A percentile compares a stretch with the other conserved stretches of the same genome.
Conservation (phyloP, 1,140 invertebrate species). For the Drosophila ohnishii region DNA sequence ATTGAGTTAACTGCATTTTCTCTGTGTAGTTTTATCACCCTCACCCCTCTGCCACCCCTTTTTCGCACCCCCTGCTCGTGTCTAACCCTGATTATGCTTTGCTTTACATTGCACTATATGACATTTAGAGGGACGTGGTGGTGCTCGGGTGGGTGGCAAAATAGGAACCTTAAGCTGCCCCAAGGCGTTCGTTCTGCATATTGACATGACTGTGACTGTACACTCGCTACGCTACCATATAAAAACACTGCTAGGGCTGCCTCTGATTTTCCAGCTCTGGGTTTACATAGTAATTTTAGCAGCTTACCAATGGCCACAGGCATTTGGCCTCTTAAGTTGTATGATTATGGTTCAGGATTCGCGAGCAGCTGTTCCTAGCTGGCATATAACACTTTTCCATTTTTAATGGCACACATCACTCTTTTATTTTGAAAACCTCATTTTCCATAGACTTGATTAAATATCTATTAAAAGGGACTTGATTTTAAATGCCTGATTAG, state of each 20-base stretch:
- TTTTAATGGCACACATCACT: no score
- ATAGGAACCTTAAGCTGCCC: slow-evolving; percentile 30
- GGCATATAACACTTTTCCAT: not conserved
- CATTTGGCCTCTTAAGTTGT: not conserved
- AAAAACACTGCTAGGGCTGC: slow-evolving; percentile 26
- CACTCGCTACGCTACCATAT: slow-evolving; percentile 2
- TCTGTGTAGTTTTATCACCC: slow-evolving; percentile 2
- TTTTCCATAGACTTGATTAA: not conserved
- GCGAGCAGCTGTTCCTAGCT: not conserved
- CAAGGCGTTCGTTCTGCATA: slow-evolving; percentile 24
- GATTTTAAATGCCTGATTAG: no score
- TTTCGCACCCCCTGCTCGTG: slow-evolving; percentile 8
- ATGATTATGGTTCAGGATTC: not conserved
- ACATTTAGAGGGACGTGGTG: not conserved
- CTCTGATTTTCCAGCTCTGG: slow-evolving; percentile 19
- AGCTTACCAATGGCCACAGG: slow-evolving; percentile 18
- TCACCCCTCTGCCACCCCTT: not conserved
- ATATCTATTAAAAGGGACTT: not conserved
- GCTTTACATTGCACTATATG: slow-evolving; percentile 19
- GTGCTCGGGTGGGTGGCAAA: not conserved
- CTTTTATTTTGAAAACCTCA: not conserved
- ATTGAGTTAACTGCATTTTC: not conserved
- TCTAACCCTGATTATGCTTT: slow-evolving; percentile 26
- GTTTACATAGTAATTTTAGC: slow-evolving; percentile 17
- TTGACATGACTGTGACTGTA: slow-evolving; percentile 19